A percentile compares a stretch with the other conserved stretches of the same genome.
Conservation (phyloP, 2,113 vertebrate species). For the Bufo bufo region DNA sequence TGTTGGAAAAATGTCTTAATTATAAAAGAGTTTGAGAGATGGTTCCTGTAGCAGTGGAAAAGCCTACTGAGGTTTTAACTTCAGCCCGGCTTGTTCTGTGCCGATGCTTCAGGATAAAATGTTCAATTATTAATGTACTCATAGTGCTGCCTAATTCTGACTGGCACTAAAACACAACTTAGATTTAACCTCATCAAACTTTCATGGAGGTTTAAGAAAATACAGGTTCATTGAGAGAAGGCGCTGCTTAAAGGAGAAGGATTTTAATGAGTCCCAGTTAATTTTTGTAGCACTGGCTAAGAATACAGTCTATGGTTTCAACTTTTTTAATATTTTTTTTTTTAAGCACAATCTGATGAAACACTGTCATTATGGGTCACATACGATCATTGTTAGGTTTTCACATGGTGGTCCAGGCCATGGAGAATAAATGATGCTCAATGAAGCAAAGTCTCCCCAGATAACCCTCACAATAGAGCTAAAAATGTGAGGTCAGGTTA, state of each 20-base stretch:
- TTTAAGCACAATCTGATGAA: no score
- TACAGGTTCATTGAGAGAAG: not conserved
- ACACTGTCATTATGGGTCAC: not conserved
- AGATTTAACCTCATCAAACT: conserved; percentile 92
- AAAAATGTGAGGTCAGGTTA: not conserved
- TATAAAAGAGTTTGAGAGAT: conserved; percentile 24
- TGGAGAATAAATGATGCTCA: not conserved
- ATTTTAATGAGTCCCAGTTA: not conserved
- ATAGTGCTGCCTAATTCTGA: conserved; percentile 86
- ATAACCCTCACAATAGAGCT: not conserved
- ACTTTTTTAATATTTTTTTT: not conserved
- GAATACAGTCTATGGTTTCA: no score
- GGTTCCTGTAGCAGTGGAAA: conserved; percentile 2
- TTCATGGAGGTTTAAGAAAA: conserved; percentile 59
- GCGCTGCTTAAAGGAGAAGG: not conserved
- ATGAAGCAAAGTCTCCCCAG: no score
- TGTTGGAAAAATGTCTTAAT: conserved; percentile 23
- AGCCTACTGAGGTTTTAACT: conserved; percentile 24
- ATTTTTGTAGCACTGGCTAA: not conserved
- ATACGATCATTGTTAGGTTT: not conserved
- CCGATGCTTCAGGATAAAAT: conserved; percentile 16
- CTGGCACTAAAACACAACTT: conserved; percentile 94
- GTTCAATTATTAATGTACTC: conserved; percentile 85
- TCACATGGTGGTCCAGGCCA: not conserved
- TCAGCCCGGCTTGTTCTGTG: conserved; percentile 11